A percentile compares a stretch with the other conserved stretches of the same genome.
phyloP scores from a whole-genome alignment of 2,797 vertebrate species.

The Pangasius mekongensis region DNA sequence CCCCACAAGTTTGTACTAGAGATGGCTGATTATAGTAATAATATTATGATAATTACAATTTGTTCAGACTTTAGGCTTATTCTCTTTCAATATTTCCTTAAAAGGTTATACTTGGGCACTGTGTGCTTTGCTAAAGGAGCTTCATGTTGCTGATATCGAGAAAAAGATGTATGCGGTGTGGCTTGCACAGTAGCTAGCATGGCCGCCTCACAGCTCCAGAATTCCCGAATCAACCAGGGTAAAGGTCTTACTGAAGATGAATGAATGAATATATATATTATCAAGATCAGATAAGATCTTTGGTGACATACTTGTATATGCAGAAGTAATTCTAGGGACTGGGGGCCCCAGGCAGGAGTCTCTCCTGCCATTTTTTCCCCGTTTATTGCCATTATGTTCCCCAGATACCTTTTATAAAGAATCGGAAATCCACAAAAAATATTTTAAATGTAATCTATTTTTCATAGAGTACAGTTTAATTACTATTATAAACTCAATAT shows the following conservation, averaged over 20 bases:
- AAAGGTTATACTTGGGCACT: not conserved
- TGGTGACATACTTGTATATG: not conserved
- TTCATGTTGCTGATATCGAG: not conserved
- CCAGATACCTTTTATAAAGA: not conserved
- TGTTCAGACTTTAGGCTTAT: not conserved
- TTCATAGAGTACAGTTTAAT: not conserved
- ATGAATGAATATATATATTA: not conserved
- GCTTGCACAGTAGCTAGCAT: not conserved
- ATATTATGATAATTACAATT: not conserved
- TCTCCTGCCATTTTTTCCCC: not conserved
- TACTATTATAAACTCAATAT: no score
- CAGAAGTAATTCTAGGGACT: not conserved
- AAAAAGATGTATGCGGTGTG: not conserved
- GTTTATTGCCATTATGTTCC: not conserved
- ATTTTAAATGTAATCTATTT: not conserved
- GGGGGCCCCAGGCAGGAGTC: not conserved
- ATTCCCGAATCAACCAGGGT: not conserved
- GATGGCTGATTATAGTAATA: constrained; percentile 3
- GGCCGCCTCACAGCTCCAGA: not conserved
- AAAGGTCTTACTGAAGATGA: not conserved
- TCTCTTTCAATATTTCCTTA: not conserved
- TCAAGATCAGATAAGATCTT: not conserved
- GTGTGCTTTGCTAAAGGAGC: not conserved
- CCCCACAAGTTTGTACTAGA: not conserved
- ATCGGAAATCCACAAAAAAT: not conserved